A percentile compares a stretch with the other conserved stretches of the same genome.
Conservation (phyloP, 2,888 invertebrate species). For the Sylvicola fuscatus region DNA sequence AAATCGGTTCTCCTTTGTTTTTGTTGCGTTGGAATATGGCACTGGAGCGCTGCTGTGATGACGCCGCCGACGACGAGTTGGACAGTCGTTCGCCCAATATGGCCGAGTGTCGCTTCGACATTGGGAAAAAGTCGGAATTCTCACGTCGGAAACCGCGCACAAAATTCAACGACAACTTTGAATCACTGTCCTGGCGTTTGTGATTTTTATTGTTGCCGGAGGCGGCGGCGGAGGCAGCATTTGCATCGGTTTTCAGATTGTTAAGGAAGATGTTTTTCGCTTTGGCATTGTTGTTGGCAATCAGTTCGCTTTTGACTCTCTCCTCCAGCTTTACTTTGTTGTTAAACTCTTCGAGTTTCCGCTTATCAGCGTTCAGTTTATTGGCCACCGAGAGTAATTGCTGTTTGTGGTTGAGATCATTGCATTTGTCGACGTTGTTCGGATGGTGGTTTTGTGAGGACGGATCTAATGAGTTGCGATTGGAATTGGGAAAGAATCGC, state of each 20-base stretch:
- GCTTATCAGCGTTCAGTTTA: not conserved
- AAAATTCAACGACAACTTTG: slow-evolving; percentile 47
- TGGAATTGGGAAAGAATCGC: slow-evolving; percentile 46
- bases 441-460: slow-evolving; percentile 26
- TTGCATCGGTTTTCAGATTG: slow-evolving; percentile 16
- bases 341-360: slow-evolving; percentile 8
- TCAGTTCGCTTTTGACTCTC: slow-evolving; percentile 9
- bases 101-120: slow-evolving; percentile 58
- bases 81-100: slow-evolving; percentile 28
- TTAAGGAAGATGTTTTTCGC: slow-evolving; percentile 3
- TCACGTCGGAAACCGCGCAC: slow-evolving; percentile 63
- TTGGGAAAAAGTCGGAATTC: slow-evolving; percentile 65
- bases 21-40: slow-evolving; percentile 41
- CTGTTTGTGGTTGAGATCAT: not conserved
- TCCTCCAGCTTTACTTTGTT: slow-evolving; percentile 10
- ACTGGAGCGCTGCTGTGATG: slow-evolving; percentile 37
- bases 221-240: slow-evolving; percentile 27
- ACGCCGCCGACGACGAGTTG: slow-evolving; percentile 9
- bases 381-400: not conserved
- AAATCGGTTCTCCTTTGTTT: slow-evolving; percentile 40
- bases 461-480: slow-evolving; percentile 24
- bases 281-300: slow-evolving; percentile 9
- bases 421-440: slow-evolving; percentile 16
- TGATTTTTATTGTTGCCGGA: slow-evolving; percentile 32
- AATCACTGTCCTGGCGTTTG: slow-evolving; percentile 53